Conservation (phyloP, 1,140 invertebrate genomes). For the Hydropsyche tenuis region DNA sequence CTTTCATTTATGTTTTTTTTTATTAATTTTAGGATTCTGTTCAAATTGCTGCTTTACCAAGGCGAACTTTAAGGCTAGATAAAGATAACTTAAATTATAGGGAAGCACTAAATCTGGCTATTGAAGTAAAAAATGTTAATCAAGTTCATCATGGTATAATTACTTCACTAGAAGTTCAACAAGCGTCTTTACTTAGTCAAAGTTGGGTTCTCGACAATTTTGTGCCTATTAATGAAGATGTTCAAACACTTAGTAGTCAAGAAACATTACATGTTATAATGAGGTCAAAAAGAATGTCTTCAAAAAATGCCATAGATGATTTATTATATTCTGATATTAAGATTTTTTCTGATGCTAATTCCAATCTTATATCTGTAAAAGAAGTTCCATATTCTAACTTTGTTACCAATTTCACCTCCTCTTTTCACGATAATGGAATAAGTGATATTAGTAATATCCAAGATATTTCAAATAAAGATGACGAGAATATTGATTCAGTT, state of each 20-base stretch:
- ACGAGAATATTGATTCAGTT: conserved; percentile 58
- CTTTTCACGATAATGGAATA: conserved; percentile 51
- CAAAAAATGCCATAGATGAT: conserved; percentile 52
- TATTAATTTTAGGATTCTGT: conserved; percentile 55
- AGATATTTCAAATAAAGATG: conserved; percentile 32
- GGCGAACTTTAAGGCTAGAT: conserved; percentile 53
- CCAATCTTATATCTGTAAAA: conserved; percentile 50
- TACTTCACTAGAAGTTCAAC: conserved; percentile 54
- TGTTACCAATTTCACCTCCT: conserved; percentile 54
- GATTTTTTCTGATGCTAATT: conserved; percentile 47
- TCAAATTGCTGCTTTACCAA: conserved; percentile 56
- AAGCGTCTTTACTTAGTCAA: conserved; percentile 58
- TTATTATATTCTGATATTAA: conserved; percentile 55
- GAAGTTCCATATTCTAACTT: conserved; percentile 57
- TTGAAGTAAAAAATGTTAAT: conserved; percentile 60
- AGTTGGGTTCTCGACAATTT: conserved; percentile 57
- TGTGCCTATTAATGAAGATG: conserved; percentile 50
- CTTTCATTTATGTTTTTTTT: neutral
- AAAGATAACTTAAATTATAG: conserved; percentile 48
- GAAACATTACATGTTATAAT: conserved; percentile 58
- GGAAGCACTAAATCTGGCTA: conserved; percentile 56
- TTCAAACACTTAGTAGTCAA: conserved; percentile 53
- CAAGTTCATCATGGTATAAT: conserved; percentile 54
- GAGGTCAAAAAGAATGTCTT: conserved; percentile 54
- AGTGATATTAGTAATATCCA: conserved; percentile 43